Conservation (phyloP, 2,797 vertebrate species). For the Argya squamiceps region DNA sequence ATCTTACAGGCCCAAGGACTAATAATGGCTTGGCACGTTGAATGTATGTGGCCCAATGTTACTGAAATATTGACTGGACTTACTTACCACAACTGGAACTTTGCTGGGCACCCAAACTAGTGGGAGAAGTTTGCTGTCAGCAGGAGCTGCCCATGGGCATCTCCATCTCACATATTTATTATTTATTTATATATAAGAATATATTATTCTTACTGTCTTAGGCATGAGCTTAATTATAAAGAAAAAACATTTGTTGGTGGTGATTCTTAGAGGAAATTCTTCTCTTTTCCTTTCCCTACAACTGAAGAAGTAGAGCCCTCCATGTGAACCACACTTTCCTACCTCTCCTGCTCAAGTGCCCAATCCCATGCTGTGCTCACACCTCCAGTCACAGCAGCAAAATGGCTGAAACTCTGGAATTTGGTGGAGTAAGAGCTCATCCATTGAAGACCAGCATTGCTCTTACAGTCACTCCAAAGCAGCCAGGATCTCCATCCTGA, state of each 20-base stretch:
- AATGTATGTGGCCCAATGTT: fast-evolving
- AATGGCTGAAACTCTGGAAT: not conserved
- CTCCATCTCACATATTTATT: not conserved
- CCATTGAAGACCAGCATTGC: fast-evolving
- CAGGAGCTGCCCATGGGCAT: not conserved
- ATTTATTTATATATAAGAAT: not conserved
- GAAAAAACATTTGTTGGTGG: not conserved
- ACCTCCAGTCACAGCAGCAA: not conserved
- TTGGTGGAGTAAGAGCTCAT: not conserved
- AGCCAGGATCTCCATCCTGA: too few species aligned
- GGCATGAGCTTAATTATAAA: not conserved
- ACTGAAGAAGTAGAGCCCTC: not conserved
- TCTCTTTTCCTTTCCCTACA: not conserved
- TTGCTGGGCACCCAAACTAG: not conserved
- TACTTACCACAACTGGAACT: not conserved
- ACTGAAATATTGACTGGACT: not conserved
- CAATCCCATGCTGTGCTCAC: not conserved
- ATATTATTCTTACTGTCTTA: not conserved
- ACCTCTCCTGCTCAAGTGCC: not conserved
- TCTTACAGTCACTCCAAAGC: not conserved
- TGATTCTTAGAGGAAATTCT: not conserved
- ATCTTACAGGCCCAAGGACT: not conserved
- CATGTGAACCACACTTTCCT: not conserved
- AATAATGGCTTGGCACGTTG: fast-evolving
- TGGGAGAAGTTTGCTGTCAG: not conserved